phyloP scores from a whole-genome alignment of 2,113 vertebrate genomes.

The Anguilla japonica region DNA sequence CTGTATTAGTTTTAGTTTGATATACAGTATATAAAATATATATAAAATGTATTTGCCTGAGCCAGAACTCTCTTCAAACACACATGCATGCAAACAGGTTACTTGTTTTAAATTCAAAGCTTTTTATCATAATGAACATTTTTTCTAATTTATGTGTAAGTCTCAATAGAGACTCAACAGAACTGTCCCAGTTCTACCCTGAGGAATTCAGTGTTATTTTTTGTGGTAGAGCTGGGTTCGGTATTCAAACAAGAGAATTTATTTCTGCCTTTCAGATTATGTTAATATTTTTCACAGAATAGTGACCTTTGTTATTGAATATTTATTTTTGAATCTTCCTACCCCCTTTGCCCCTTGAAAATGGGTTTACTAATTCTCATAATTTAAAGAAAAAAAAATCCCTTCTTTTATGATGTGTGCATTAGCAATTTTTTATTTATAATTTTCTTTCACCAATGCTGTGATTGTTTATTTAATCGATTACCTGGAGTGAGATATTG shows the following conservation, averaged over 20 bases:
- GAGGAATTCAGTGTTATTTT: slow-evolving; percentile 28
- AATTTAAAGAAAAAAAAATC: slow-evolving; percentile 21
- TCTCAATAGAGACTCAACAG: slow-evolving; percentile 27
- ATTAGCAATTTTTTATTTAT: slow-evolving; percentile 25
- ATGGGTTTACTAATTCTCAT: slow-evolving; percentile 7
- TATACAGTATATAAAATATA: slow-evolving; percentile 77
- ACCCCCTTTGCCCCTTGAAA: slow-evolving; percentile 18
- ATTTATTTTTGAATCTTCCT: slow-evolving; percentile 61
- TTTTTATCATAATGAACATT: slow-evolving; percentile 23
- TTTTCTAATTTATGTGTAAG: slow-evolving; percentile 36
- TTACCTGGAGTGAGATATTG: slow-evolving; percentile 32
- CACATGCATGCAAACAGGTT: slow-evolving; percentile 23
- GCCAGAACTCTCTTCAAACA: slow-evolving; percentile 53
- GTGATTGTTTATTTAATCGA: slow-evolving; percentile 29
- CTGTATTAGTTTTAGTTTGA: slow-evolving; percentile 79
- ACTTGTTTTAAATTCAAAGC: slow-evolving; percentile 23
- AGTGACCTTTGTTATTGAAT: slow-evolving; percentile 64
- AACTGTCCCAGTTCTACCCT: slow-evolving; percentile 21
- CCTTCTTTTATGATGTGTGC: slow-evolving; percentile 32
- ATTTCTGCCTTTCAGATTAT: slow-evolving; percentile 53
- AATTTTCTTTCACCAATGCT: slow-evolving; percentile 27
- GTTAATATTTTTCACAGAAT: slow-evolving; percentile 65
- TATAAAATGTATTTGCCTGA: slow-evolving; percentile 68
- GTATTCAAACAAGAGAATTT: slow-evolving; percentile 15
- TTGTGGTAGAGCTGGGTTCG: not conserved